phyloP scores from a whole-genome alignment of 1,140 invertebrate species.

The Delia radicum region DNA sequence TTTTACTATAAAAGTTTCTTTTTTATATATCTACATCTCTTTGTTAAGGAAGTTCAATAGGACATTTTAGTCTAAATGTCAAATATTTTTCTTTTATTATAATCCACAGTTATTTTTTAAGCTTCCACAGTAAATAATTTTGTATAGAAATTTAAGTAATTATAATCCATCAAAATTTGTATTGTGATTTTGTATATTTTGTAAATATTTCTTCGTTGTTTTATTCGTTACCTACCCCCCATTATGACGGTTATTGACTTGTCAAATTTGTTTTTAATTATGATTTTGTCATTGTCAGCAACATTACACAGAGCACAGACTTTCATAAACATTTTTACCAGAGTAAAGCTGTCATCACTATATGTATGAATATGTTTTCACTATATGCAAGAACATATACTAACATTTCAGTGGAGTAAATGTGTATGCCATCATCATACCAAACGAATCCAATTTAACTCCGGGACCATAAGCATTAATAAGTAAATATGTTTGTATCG shows the following conservation, averaged over 20 bases:
- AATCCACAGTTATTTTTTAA: not conserved
- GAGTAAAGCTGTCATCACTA: not conserved
- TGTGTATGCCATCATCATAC: not conserved
- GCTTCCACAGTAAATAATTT: not conserved
- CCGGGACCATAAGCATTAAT: not conserved
- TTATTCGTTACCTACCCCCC: not conserved
- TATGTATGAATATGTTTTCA: not conserved
- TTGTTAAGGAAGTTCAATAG: not conserved
- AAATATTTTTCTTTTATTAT: not conserved
- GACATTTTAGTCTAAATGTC: not conserved
- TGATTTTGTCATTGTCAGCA: constrained; percentile 21
- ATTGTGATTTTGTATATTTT: not conserved
- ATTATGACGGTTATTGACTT: constrained; percentile 16
- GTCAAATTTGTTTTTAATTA: constrained; percentile 22
- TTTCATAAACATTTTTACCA: not conserved
- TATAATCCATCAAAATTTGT: not conserved
- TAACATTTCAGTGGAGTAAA: not conserved
- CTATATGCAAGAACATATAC: too few relatives aligned
- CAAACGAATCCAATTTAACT: constrained; percentile 1
- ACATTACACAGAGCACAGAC: not conserved
- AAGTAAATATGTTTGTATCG: constrained; percentile 2
- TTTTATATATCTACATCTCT: not conserved
- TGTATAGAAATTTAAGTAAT: not conserved
- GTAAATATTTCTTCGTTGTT: not conserved
- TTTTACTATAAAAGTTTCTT: too few relatives aligned